Conservation (phyloP, 2,888 invertebrate species). For the Megalurothrips usitatus region DNA sequence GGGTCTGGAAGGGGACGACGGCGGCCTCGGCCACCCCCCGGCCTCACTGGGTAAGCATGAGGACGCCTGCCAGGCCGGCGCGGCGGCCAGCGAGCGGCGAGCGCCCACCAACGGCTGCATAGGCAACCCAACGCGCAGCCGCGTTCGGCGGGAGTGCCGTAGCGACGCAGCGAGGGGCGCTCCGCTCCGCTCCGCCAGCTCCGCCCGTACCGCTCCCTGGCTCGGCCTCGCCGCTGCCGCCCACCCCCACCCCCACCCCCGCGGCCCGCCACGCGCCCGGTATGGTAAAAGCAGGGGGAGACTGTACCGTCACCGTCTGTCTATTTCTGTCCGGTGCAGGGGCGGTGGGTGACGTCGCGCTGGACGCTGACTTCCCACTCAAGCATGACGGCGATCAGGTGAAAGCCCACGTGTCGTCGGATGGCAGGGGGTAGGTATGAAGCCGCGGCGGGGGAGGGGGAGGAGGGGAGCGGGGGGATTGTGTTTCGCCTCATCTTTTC, state of each 20-base stretch:
- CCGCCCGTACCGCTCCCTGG: not conserved
- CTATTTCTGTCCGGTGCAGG: no score
- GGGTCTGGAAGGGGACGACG: not conserved
- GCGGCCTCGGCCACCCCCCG: not conserved
- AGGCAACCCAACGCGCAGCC: not conserved
- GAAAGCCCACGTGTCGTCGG: not conserved
- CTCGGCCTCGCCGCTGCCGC: no score
- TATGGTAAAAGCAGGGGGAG: no score
- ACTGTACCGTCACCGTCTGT: no score
- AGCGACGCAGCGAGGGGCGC: not conserved
- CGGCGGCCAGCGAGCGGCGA: no score
- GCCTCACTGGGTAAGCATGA: not conserved
- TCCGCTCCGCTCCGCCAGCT: not conserved
- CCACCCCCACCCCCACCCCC: no score
- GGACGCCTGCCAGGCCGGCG: no score
- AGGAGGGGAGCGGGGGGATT: no score
- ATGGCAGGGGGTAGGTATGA: no score
- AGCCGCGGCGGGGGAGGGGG: no score
- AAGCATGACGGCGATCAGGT: not conserved
- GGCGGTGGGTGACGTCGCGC: not conserved
- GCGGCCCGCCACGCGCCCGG: no score
- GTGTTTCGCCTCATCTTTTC: no score
- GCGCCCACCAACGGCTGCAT: not conserved
- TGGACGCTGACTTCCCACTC: not conserved
- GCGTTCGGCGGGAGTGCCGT: not conserved